Evolutionary conservation across 64 coral and sea anemone species (phyloP).

Genomic region (Trachythela sp.): DNA sequence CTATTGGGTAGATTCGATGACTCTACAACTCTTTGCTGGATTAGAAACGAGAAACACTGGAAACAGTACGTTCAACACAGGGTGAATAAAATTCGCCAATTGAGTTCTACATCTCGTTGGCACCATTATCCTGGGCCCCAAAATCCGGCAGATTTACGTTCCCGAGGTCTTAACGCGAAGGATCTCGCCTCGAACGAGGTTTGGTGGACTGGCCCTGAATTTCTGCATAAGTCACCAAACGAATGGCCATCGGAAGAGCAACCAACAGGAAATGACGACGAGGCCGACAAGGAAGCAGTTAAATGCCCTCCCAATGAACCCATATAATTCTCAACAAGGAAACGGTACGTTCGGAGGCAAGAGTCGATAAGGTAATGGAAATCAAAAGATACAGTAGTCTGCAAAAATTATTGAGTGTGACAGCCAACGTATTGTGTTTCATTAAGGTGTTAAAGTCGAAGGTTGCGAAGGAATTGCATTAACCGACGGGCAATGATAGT

Average conservation of each 20-base stretch:
- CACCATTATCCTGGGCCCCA: neutral
- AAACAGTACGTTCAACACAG: no score
- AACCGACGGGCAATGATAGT: neutral
- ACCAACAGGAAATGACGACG: neutral
- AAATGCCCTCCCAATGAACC: neutral
- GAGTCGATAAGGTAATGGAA: neutral
- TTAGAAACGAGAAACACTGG: neutral
- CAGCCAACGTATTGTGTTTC: neutral
- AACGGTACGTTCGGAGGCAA: neutral
- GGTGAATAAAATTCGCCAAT: no score
- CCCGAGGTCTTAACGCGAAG: neutral
- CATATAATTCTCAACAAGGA: neutral
- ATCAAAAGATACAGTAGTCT: neutral
- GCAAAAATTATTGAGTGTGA: neutral
- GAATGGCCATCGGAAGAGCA: neutral
- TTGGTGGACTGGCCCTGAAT: neutral
- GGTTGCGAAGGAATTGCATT: neutral
- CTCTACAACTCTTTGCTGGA: neutral
- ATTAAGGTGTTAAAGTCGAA: neutral
- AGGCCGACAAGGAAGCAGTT: neutral
- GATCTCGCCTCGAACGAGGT: neutral
- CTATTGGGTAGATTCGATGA: conserved; percentile 9
- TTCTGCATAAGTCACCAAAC: neutral
- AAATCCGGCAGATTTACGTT: neutral
- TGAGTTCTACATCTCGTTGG: neutral